phyloP scores from a whole-genome alignment of 2,888 invertebrate species.

The Protodeltote pygarga region DNA sequence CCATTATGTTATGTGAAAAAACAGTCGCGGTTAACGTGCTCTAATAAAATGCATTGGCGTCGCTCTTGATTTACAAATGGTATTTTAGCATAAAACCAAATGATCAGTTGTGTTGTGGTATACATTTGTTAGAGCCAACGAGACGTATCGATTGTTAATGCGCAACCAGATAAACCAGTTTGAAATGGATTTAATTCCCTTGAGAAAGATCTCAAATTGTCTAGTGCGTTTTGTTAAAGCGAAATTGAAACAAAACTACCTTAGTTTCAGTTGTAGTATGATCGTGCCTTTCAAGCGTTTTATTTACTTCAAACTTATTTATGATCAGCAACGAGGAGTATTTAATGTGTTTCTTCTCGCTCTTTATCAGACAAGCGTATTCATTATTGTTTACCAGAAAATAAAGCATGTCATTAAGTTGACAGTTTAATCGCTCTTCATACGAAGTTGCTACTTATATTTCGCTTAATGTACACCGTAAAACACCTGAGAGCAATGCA shows the following conservation, averaged over 20 bases:
- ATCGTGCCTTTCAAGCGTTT: conserved; percentile 12
- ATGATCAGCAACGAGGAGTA: conserved; percentile 10
- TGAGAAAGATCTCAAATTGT: conserved; percentile 57
- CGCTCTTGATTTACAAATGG: conserved; percentile 19
- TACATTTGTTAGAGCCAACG: conserved; percentile 36
- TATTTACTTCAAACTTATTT: conserved; percentile 23
- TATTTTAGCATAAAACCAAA: conserved; percentile 22
- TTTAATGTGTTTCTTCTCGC: conserved; percentile 8
- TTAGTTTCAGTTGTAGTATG: conserved; percentile 11
- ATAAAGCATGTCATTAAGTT: too few relatives aligned
- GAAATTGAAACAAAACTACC: conserved; percentile 23
- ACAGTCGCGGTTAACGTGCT: conserved; percentile 36
- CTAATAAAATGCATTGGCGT: conserved; percentile 24
- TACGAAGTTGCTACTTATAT: too few relatives aligned
- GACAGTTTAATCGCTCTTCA: too few relatives aligned
- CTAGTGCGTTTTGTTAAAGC: conserved; percentile 41
- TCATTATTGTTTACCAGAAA: background rate
- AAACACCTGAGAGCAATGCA: too few relatives aligned
- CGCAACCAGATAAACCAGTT: conserved; percentile 65
- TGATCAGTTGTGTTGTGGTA: conserved; percentile 19
- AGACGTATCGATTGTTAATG: conserved; percentile 52
- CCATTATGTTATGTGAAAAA: conserved; percentile 35
- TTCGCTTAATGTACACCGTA: too few relatives aligned
- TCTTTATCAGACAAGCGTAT: conserved; percentile 7
- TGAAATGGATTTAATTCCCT: conserved; percentile 49